Conservation (phyloP, 2,888 invertebrate species). For the Augiades crinisus region DNA sequence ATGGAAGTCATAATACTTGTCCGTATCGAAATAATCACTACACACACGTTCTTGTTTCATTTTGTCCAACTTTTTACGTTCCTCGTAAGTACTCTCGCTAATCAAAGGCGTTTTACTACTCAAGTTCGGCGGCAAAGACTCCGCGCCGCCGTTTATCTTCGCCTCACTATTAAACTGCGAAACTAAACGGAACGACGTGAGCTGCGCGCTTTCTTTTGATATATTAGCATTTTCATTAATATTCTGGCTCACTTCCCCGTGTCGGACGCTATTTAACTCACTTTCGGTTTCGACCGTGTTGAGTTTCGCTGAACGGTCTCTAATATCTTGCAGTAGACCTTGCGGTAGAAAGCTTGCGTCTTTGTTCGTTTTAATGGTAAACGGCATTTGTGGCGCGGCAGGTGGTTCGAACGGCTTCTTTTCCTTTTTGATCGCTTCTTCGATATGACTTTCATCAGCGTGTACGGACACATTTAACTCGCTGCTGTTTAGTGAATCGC, state of each 20-base stretch:
- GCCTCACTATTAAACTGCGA: slow-evolving; percentile 71
- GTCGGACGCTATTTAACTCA: slow-evolving; percentile 53
- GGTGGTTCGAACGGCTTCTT: slow-evolving; percentile 55
- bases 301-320: slow-evolving; percentile 83
- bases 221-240: slow-evolving; percentile 72
- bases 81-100: slow-evolving; percentile 86
- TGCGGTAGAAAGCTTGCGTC: slow-evolving; percentile 82
- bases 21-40: slow-evolving; percentile 85
- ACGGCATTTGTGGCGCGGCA: slow-evolving; percentile 57
- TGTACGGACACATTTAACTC: slow-evolving; percentile 82
- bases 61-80: slow-evolving; percentile 79
- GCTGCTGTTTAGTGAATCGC: slow-evolving; percentile 89
- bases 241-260: slow-evolving; percentile 65
- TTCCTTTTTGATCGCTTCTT: slow-evolving; percentile 64
- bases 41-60: slow-evolving; percentile 66
- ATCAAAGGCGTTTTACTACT: slow-evolving; percentile 74
- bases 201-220: slow-evolving; percentile 72
- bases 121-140: slow-evolving; percentile 49
- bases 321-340: slow-evolving; percentile 85
- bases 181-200: slow-evolving; percentile 78
- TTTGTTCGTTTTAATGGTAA: slow-evolving; percentile 59
- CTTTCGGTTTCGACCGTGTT: slow-evolving; percentile 71
- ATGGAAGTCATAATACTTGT: slow-evolving; percentile 91
- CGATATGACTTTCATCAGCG: slow-evolving; percentile 71
- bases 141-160: slow-evolving; percentile 51